Conservation (phyloP, 2,888 invertebrate species). For the Machimus atricapillus region DNA sequence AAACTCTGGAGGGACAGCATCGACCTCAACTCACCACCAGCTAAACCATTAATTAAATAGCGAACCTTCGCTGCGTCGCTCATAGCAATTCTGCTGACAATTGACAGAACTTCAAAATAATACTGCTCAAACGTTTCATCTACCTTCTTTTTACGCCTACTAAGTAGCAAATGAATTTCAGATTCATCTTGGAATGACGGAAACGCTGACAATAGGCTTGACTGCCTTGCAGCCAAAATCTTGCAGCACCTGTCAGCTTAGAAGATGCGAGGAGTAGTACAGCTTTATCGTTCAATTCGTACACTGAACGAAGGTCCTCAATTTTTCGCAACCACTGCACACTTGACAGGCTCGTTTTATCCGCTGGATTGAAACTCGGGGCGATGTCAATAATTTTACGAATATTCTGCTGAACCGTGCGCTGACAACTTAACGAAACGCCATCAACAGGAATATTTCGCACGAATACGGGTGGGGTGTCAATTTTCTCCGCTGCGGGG, state of each 20-base stretch:
- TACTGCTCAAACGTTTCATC: background rate
- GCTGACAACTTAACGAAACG: too few species aligned
- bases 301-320: background rate
- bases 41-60: background rate
- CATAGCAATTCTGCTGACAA: background rate
- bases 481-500: too few species aligned
- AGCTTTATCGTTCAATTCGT: background rate
- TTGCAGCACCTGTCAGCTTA: background rate
- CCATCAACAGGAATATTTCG: too few species aligned
- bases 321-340: background rate
- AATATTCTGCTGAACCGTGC: background rate
- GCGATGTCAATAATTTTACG: background rate
- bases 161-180: background rate
- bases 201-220: background rate
- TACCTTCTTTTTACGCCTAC: background rate
- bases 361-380: background rate
- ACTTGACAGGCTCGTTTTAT: background rate
- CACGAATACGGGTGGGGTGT: too few species aligned
- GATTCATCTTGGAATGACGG: background rate
- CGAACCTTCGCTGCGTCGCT: background rate
- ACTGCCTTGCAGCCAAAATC: background rate
- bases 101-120: background rate
- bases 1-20: background rate
- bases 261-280: background rate
- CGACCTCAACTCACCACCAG: background rate